These are phyloP conservation scores for Leptothorax acervorum DNA, from an alignment of 2,888 invertebrate species.

Conservation along the genomic window DNA sequence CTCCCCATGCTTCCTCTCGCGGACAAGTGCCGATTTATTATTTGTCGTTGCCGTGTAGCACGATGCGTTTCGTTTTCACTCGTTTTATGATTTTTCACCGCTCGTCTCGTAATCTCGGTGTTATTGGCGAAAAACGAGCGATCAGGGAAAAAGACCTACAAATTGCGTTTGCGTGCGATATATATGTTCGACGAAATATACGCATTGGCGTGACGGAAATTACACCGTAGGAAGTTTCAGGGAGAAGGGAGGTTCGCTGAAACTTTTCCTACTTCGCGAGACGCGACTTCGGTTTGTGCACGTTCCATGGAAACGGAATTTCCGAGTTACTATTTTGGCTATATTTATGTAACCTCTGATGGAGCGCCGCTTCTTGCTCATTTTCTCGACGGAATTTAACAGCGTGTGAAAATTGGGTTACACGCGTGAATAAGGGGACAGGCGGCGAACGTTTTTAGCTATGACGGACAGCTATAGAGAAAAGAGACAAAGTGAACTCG, in stretches of 20 bases:
- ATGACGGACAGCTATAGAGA: conserved; percentile 12
- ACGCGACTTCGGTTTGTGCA: neutral
- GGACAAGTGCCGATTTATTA: conserved; percentile 53
- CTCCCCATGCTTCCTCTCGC: conserved; percentile 29
- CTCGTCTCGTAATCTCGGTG: neutral
- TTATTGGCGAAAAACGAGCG: conserved; percentile 19
- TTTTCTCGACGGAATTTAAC: conserved; percentile 45
- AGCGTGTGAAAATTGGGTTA: conserved; percentile 49
- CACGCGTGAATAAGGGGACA: conserved; percentile 34
- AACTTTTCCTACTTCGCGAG: neutral
- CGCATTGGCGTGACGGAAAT: conserved; percentile 27
- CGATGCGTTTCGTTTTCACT: conserved; percentile 60
- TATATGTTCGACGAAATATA: neutral
- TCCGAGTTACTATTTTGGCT: conserved; percentile 7
- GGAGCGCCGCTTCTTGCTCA: neutral
- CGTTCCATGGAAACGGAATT: neutral
- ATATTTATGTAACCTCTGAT: conserved; percentile 17
- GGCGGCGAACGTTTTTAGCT: conserved; percentile 43
- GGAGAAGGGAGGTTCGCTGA: neutral
- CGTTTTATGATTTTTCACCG: conserved; percentile 42
- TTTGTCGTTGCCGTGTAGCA: conserved; percentile 49
- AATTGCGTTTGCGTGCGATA: conserved; percentile 18
- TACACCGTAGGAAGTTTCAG: conserved; percentile 6
- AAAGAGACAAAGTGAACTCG: conserved; percentile 33
- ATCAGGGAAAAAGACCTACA: neutral